Evolutionary conservation across 2,113 vertebrate genomes (phyloP), one percentile per base, ranked within the genome.

Genomic region (Nipponia nippon): DNA sequence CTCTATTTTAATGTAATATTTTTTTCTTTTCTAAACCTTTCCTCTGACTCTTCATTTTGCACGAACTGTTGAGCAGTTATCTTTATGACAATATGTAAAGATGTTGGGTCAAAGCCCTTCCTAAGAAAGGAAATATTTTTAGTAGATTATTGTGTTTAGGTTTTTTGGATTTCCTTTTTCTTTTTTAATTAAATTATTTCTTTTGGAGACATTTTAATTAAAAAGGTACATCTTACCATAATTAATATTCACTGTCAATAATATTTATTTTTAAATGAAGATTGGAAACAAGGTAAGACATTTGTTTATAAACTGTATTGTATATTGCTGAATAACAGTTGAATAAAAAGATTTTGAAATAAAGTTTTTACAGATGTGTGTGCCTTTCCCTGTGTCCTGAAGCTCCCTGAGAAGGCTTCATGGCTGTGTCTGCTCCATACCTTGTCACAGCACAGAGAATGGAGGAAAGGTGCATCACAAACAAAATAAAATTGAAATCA

Each of bases 221-320:
- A 97, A 98, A 98, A 98, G 98, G 96, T 92, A 98, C 98, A 99
- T 98, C 97, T 97, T 98, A 98, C 98, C 99, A 98, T 98, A 98
- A 98, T 99, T 98, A 98, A 98, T 98, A 98, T 97, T 98, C 98
- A 98, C 98, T 98, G 98, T 98, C 98, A 97, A 99, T 99, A 99
- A 99, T 99, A 99, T 99, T 99, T 99, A 99, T 99, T 99, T 99
- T 99, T 99, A 98, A 99, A 99, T 98, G 98, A 98, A 99, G 98
- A 98, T 98, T 98, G 98, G 98, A 98, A 98, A 98, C 98, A 98
- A 98, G 98, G 98, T 98, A 98, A 98, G 98, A 98, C 98, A 98
- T 98, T 99, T 98, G 98, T 99, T 99, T 99, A 98, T 98, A 99
- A 98, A 98, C 95, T 96, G 98, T 98, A 98, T 98, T 99, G 98